These are phyloP conservation scores for Otus scops DNA, from an alignment of 2,797 vertebrate species.

Conservation along the genomic window DNA sequence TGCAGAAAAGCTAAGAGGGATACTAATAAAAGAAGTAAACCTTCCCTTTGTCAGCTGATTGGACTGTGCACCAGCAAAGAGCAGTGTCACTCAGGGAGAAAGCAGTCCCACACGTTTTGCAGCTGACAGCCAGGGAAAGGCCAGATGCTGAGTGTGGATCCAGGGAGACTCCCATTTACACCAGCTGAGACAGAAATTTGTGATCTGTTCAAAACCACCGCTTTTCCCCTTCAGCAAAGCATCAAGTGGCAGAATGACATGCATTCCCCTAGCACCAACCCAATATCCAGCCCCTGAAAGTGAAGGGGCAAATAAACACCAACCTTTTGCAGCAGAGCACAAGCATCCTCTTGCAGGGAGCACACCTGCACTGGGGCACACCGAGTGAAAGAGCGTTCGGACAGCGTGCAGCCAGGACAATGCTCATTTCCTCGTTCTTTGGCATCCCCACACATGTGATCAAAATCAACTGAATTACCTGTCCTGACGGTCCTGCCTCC, in stretches of 20 bases:
- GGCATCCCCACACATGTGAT: background rate
- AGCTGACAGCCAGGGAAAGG: background rate
- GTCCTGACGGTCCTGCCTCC: background rate
- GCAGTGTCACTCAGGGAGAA: background rate
- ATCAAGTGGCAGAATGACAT: rapidly evolving
- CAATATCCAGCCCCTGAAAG: background rate
- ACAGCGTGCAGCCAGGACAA: background rate
- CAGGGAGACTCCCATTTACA: rapidly evolving
- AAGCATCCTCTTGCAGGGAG: background rate
- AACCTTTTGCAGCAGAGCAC: background rate
- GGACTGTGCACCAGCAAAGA: background rate
- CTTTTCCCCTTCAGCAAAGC: background rate
- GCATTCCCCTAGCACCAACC: background rate
- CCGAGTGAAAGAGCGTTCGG: rapidly evolving
- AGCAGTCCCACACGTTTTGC: background rate
- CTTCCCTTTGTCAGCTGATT: background rate
- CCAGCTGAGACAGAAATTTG: background rate
- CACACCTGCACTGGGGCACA: background rate
- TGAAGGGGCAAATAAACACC: background rate
- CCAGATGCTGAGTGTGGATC: background rate
- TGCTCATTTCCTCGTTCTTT: background rate
- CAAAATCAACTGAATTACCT: background rate
- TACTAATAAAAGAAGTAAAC: background rate
- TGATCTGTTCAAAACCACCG: background rate
- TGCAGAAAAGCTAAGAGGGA: background rate